Base-by-base conservation (phyloP, 2,888 invertebrate species). In the Trisateles emortualis region DNA sequence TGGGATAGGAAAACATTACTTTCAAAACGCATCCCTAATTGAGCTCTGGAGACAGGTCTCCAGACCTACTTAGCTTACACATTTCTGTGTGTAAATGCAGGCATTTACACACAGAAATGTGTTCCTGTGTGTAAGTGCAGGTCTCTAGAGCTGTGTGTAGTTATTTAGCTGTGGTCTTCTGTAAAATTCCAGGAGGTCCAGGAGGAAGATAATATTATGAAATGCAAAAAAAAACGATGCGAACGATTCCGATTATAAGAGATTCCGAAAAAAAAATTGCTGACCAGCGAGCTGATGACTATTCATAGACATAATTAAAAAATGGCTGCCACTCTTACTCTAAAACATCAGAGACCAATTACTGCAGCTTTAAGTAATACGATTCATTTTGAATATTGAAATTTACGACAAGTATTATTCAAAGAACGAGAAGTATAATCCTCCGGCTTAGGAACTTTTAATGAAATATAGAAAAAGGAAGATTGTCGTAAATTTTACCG, bases 391-490 rank as follows among this genome's bases (percentile, higher is more conserved):
- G 42, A 65, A 73, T 74, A 75, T 75, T 70, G 50, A 64, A 68
- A 67, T 64, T 69, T 77, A 68, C 64, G 70, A 74, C 73, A 71
- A 76, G 64, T 72, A 74, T 74, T 72, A 73, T 60, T 70, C 60
- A 62, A 64, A 66, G 67, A 64, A 72, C 59, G 63, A 70, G 64
- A 75, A 76, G 77, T 68, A 69, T 79, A 78, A 81, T 78, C 76
- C 68, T 59, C n/a, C 45, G 77, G 55, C 75, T 78, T 68, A 68
- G 32, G 58, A 83, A 84, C 71, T 84, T 83, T 76, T 80, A 82
- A 81, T 82, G 72, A 82, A 84, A 80, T 79, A 76, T 75, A 76
- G 74, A 80, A 78, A 72, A 76, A 72, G 64, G 69, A 69, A 70
- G 67, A 70, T 65, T 72, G 73, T 74, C 74, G 68, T 76, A 78